Evolutionary conservation across 2,113 vertebrate genomes (phyloP).

Genomic region (Hypomesus transpacificus): DNA sequence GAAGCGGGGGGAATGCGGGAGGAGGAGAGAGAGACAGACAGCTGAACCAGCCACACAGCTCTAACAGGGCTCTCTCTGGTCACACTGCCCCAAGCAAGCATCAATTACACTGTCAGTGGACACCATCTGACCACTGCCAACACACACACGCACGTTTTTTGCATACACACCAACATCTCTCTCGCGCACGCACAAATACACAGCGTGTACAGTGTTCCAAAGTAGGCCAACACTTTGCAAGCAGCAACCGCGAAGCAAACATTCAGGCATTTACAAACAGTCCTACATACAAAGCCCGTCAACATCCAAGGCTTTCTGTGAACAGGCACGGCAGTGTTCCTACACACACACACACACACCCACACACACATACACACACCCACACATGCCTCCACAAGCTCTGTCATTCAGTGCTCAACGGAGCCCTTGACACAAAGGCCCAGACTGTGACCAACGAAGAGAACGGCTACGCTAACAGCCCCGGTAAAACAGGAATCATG

Average conservation of each 20-base stretch:
- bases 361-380: no score
- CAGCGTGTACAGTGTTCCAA: background rate
- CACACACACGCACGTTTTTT: background rate
- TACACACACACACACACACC: constrained; percentile 10
- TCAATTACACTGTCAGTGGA: no score
- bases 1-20: no score
- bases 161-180: constrained; percentile 38
- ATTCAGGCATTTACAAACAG: background rate
- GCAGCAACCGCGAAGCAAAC: background rate
- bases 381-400: background rate
- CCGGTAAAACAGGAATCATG: background rate
- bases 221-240: no score
- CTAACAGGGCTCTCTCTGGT: constrained; percentile 16
- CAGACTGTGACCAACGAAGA: background rate
- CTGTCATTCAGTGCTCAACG: background rate
- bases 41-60: no score
- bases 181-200: background rate
- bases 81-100: no score
- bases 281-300: background rate
- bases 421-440: background rate
- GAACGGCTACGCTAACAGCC: background rate
- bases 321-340: no score
- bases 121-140: background rate
- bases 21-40: no score
- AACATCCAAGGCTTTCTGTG: no score